Evolutionary conservation across 2,888 invertebrate species (phyloP), one percentile per base, ranked within the genome.

Genomic region (Heliconius ismenius): DNA sequence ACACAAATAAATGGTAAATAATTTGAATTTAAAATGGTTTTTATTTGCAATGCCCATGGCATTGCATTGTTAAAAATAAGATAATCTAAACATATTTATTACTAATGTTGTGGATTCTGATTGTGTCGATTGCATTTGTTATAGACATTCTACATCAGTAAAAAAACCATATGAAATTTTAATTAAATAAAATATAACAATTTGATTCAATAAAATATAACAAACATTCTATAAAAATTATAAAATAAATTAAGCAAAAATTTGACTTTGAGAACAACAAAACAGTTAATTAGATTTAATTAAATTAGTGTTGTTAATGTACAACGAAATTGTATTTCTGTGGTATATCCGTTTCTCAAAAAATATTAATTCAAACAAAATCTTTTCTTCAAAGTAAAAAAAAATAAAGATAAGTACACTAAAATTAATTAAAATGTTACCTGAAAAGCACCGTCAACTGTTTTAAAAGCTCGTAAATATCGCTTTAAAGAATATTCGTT

Each of bases 401-500:
- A 7, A 18, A 21, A 11, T 32, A 32, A n/a, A n/a, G 0, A 2
- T 36, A n/a, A n/a, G 11, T 65, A 36, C n/a, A 32, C 1, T 21
- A n/a, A 32, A 54, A 54, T n/a, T 13, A 26, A 62, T 11, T 9
- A 26, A 73, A 26, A 76, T 79, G 26, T 87, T 90, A 96, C 97
- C 95, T 97, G 96, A 88, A 97, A 97, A 79, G 97, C 96, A 83
- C 94, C 95, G 87, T 97, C 97, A 67, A 96, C 95, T 60, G 95
- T 96, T 90, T 96, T 96, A 85, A 97, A 97, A 24, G 97, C 97
- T 83, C 96, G 93, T 77, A 97, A 89, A 90, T 97, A 97, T 82
- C 97, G 94, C 83, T 93, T 95, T 69, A 97, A 86, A 1, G 97
- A 97, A 87, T 95, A 96, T 76, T 97, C 97, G 87, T 97, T 97